Evolutionary conservation across 2,888 invertebrate species (phyloP).

Genomic region (Crematogaster levior): DNA sequence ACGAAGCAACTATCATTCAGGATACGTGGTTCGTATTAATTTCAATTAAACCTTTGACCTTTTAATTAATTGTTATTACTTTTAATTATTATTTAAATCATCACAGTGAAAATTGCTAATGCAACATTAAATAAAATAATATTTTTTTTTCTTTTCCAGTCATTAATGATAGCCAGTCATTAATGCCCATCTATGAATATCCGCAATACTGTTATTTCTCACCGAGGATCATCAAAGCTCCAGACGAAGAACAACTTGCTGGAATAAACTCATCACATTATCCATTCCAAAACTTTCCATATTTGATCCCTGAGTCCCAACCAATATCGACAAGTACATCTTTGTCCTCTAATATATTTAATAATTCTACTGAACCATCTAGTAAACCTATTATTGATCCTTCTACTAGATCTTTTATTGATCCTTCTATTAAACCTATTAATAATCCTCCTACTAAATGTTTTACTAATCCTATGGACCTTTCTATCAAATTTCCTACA

Average conservation of each 20-base stretch:
- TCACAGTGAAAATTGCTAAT: too few relatives aligned
- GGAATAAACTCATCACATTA: conserved; percentile 71
- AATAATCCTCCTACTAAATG: conserved; percentile 38
- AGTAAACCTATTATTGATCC: too few relatives aligned
- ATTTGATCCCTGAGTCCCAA: conserved; percentile 68
- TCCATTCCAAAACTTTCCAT: conserved; percentile 63
- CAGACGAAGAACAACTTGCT: conserved; percentile 75
- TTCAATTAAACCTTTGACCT: background rate
- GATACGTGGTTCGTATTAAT: background rate
- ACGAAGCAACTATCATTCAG: background rate
- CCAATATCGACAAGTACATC: conserved; percentile 52
- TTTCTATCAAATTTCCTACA: conserved; percentile 72
- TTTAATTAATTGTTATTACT: background rate
- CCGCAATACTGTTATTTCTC: conserved; percentile 4
- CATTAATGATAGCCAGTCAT: conserved; percentile 27
- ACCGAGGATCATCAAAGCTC: background rate
- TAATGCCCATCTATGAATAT: too few relatives aligned
- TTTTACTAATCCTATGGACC: too few relatives aligned
- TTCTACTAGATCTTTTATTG: background rate
- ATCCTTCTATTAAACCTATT: conserved; percentile 71
- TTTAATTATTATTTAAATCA: too few relatives aligned
- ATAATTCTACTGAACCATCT: conserved; percentile 14
- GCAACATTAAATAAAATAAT: background rate
- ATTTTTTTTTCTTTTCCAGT: background rate
- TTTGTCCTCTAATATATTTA: conserved; percentile 70